Percentiles rank a stretch among this genome's conserved stretches.
These are phyloP conservation scores for Mimas tiliae DNA, from an alignment of 2,888 invertebrate genomes.

Conservation along the genomic window DNA sequence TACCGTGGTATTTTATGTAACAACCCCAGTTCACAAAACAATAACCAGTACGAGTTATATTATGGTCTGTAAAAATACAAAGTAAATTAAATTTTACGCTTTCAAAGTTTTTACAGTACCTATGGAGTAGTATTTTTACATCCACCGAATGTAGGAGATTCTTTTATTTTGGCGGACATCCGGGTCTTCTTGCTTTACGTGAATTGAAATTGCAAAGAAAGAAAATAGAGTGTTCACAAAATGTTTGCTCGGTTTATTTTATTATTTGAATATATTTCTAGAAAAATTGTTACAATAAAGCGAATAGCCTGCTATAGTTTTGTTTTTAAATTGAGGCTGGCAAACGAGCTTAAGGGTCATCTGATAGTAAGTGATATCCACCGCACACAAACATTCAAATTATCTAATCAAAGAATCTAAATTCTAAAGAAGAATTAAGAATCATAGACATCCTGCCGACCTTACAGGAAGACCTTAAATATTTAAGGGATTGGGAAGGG, in stretches of 20 bases:
- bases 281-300: background rate
- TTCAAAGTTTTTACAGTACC: conserved; percentile 18
- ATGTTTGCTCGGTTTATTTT: background rate
- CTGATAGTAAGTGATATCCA: too few species aligned
- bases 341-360: too few species aligned
- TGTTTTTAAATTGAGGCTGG: too few species aligned
- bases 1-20: too few species aligned
- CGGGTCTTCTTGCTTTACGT: conserved; percentile 19
- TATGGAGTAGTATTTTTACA: conserved; percentile 15
- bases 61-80: conserved; percentile 8
- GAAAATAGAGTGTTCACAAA: conserved; percentile 18
- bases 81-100: conserved; percentile 21
- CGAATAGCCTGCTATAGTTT: too few species aligned
- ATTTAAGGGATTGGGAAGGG: too few species aligned
- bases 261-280: conserved; percentile 6
- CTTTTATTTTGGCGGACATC: conserved; percentile 17
- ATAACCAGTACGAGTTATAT: background rate
- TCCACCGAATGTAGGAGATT: background rate
- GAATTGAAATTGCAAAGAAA: conserved; percentile 21
- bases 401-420: too few species aligned
- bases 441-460: too few species aligned
- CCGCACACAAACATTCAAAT: too few species aligned
- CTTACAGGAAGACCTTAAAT: too few species aligned
- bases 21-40: background rate
- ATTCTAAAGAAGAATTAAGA: too few species aligned